phyloP scores from a whole-genome alignment of 2,113 vertebrate genomes.

The Acrocephalus kingi region DNA sequence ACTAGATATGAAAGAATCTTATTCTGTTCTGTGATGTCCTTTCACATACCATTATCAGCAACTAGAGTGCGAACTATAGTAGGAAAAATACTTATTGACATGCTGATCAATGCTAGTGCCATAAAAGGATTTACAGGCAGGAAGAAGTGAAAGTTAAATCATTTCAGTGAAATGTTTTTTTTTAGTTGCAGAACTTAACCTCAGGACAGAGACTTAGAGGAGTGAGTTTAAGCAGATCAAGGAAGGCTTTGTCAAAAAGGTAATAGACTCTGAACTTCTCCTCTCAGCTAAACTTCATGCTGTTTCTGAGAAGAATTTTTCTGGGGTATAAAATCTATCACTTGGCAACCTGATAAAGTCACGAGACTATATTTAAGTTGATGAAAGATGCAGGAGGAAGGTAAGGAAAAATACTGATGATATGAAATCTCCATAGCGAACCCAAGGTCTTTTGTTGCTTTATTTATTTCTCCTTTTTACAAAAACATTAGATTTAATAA shows the following conservation, averaged over 20 bases:
- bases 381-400: neutral
- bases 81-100: neutral
- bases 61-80: neutral
- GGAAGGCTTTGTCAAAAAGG: neutral
- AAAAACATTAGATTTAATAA: neutral
- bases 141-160: neutral
- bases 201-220: neutral
- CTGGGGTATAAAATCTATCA: neutral
- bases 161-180: neutral
- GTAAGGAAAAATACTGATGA: neutral
- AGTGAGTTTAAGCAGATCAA: slow-evolving; percentile 13
- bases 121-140: neutral
- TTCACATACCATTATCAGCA: neutral
- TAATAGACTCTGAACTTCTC: neutral
- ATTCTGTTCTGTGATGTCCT: neutral
- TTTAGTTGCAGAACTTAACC: slow-evolving; percentile 16
- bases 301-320: slow-evolving; percentile 3
- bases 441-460: neutral
- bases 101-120: neutral
- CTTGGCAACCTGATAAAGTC: neutral
- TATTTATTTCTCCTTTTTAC: neutral
- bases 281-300: neutral
- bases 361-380: neutral
- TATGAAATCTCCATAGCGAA: neutral
- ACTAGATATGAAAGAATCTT: neutral